A percentile compares a stretch with the other conserved stretches of the same genome.
phyloP scores from a whole-genome alignment of 92 coral and sea anemone genomes.

The Blastomussa wellsi region DNA sequence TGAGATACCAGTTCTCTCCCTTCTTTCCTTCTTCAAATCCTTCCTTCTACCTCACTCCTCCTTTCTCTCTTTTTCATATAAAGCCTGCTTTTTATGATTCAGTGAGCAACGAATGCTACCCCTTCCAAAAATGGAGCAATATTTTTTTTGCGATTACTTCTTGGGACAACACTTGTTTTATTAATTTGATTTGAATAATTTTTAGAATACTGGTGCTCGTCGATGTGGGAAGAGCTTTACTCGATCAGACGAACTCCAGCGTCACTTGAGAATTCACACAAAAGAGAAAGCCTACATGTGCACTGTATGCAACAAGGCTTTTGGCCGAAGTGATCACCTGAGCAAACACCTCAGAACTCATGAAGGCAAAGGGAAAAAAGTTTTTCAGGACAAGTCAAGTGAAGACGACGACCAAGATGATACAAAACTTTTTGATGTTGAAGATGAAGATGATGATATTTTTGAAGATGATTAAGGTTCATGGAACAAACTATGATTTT shows the following conservation, averaged over 20 bases:
- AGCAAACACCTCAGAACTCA: conserved; percentile 83
- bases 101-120: too few species aligned
- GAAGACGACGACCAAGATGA: conserved; percentile 15
- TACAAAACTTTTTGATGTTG: conserved; percentile 6
- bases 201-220: conserved; percentile 62
- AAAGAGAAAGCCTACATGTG: conserved; percentile 81
- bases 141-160: too few species aligned
- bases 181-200: not conserved
- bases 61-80: too few species aligned
- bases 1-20: too few species aligned
- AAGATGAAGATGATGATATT: conserved; percentile 9
- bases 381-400: conserved; percentile 24
- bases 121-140: too few species aligned
- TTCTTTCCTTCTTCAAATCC: too few species aligned
- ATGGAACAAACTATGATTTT: not conserved
- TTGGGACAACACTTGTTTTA: not conserved
- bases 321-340: conserved; percentile 92
- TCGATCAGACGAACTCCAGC: conserved; percentile 86
- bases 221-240: conserved; percentile 86
- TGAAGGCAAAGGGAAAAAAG: conserved; percentile 48
- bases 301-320: conserved; percentile 74
- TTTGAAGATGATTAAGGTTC: conserved; percentile 18
- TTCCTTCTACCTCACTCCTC: too few species aligned
- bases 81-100: too few species aligned
- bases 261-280: conserved; percentile 86